phyloP scores from a whole-genome alignment of 2,113 vertebrate genomes.

The Epinephelus cyanopodus region DNA sequence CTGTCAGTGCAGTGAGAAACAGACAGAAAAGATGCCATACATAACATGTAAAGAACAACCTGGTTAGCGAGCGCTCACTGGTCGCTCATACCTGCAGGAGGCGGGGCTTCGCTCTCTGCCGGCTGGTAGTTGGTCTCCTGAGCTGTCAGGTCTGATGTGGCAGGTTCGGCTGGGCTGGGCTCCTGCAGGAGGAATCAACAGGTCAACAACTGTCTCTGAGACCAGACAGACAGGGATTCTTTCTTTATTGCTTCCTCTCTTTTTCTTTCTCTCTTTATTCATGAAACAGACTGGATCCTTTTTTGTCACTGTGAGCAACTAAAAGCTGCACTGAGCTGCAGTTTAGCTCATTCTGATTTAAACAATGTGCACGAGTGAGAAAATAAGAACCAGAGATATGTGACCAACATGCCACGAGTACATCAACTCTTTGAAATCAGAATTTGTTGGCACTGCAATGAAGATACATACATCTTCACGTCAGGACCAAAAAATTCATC shows the following conservation, averaged over 20 bases:
- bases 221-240: neutral
- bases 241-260: neutral
- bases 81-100: slow-evolving; percentile 56
- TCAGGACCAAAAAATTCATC: neutral
- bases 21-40: slow-evolving; percentile 33
- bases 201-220: slow-evolving; percentile 24
- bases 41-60: slow-evolving; percentile 20
- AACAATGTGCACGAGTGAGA: neutral
- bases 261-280: neutral
- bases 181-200: slow-evolving; percentile 34
- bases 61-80: slow-evolving; percentile 1
- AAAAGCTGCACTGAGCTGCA: neutral
- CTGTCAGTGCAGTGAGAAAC: slow-evolving; percentile 13
- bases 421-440: neutral
- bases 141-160: neutral
- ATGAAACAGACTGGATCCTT: neutral
- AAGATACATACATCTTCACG: too few species aligned
- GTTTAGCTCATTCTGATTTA: neutral
- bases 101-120: slow-evolving; percentile 40
- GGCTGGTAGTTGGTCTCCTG: slow-evolving; percentile 41
- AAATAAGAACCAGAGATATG: neutral
- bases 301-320: neutral
- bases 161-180: neutral
- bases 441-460: too few species aligned
- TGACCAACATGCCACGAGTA: too few species aligned